These are phyloP conservation scores for Harpagus bidentatus DNA, from an alignment of 2,113 vertebrate genomes.

Conservation along the genomic window DNA sequence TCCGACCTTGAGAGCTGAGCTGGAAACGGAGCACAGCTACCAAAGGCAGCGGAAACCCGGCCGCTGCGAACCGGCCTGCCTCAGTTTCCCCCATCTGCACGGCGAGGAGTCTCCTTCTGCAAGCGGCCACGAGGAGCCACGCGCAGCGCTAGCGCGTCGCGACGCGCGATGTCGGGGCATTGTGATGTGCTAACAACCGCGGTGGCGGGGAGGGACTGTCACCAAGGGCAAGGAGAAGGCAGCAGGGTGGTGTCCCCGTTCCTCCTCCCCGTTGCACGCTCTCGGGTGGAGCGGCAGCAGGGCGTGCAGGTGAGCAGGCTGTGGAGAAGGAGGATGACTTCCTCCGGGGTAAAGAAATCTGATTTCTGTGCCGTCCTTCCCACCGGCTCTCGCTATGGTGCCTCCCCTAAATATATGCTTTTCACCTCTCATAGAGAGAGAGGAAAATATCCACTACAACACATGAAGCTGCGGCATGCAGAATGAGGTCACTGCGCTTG, in stretches of 20 bases:
- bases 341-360: neutral
- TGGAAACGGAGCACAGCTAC: neutral
- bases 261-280: fast-evolving
- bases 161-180: fast-evolving
- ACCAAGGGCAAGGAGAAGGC: neutral
- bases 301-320: neutral
- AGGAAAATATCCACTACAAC: neutral
- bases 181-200: fast-evolving
- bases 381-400: fast-evolving
- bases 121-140: neutral
- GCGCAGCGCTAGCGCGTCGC: neutral
- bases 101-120: neutral
- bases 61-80: neutral
- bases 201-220: neutral
- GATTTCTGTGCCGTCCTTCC: neutral
- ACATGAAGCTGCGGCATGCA: neutral
- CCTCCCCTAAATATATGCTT: neutral
- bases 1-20: neutral
- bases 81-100: neutral
- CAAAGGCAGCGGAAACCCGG: neutral
- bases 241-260: neutral
- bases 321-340: neutral
- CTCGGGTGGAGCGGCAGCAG: neutral
- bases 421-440: neutral
- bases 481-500: constrained; percentile 9